A percentile compares a stretch with the other conserved stretches of the same genome.
phyloP scores from a whole-genome alignment of 2,888 invertebrate genomes.

The Chironomus tentans region DNA sequence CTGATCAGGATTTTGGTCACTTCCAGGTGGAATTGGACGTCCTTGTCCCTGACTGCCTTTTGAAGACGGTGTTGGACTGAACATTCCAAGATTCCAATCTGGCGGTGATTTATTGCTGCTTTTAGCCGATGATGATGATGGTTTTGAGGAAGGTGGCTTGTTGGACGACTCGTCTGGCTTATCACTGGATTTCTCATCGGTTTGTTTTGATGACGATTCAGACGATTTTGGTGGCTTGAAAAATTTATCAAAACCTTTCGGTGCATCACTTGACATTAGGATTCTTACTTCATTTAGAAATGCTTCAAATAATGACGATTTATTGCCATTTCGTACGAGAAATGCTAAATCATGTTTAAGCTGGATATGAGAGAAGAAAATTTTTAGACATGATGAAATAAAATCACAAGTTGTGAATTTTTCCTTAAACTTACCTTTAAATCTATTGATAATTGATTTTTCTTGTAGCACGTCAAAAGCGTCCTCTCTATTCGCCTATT shows the following conservation, averaged over 20 bases:
- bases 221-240: constrained; percentile 51
- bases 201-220: constrained; percentile 34
- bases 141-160: constrained; percentile 43
- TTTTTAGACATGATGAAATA: background rate
- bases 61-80: constrained; percentile 39
- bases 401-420: background rate
- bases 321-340: constrained; percentile 38
- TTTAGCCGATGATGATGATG: constrained; percentile 38
- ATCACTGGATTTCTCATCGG: constrained; percentile 42
- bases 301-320: constrained; percentile 49
- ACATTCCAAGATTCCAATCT: constrained; percentile 56
- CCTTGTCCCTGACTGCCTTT: constrained; percentile 45
- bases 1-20: constrained; percentile 51
- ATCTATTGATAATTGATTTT: background rate
- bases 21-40: constrained; percentile 48
- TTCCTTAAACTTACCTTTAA: constrained; percentile 7
- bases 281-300: constrained; percentile 53
- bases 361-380: constrained; percentile 32
- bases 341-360: constrained; percentile 37
- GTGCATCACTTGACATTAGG: constrained; percentile 64
- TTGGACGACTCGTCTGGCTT: constrained; percentile 37
- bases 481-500: background rate
- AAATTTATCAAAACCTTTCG: constrained; percentile 82
- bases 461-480: background rate
- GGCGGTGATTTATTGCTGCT: constrained; percentile 35